Evolutionary conservation across 2,888 invertebrate genomes (phyloP).

Genomic region (Stictocephala bisonia): DNA sequence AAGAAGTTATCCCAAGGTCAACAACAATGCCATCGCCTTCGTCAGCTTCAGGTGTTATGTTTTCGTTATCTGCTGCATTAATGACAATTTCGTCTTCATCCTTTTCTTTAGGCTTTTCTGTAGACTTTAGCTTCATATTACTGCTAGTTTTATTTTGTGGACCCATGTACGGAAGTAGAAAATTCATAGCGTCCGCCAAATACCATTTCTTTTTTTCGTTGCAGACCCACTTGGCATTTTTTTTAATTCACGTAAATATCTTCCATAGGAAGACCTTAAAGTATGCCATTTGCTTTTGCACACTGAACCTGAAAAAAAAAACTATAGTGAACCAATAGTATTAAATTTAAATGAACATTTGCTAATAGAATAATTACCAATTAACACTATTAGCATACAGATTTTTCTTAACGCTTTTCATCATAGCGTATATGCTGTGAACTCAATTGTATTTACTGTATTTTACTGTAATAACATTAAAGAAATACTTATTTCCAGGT

Average conservation of each 20-base stretch:
- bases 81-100: too few species aligned
- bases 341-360: neutral
- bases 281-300: slow-evolving; percentile 48
- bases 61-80: neutral
- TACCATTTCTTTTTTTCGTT: slow-evolving; percentile 45
- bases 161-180: slow-evolving; percentile 38
- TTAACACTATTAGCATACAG: too few species aligned
- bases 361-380: too few species aligned
- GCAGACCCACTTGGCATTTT: slow-evolving; percentile 21
- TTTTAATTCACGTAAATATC: slow-evolving; percentile 45
- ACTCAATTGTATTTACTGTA: too few species aligned
- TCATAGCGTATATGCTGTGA: too few species aligned
- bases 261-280: slow-evolving; percentile 39
- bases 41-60: neutral
- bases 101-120: too few species aligned
- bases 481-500: slow-evolving; percentile 45
- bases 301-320: slow-evolving; percentile 45
- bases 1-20: neutral
- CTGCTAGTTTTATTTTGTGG: slow-evolving; percentile 15
- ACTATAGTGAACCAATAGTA: neutral
- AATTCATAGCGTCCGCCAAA: slow-evolving; percentile 47
- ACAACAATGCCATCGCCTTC: neutral
- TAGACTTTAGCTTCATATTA: neutral
- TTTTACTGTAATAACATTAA: neutral
- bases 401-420: too few species aligned